Evolutionary conservation across 2,888 invertebrate genomes (phyloP).

Genomic region (Tetheella fluctuosa): DNA sequence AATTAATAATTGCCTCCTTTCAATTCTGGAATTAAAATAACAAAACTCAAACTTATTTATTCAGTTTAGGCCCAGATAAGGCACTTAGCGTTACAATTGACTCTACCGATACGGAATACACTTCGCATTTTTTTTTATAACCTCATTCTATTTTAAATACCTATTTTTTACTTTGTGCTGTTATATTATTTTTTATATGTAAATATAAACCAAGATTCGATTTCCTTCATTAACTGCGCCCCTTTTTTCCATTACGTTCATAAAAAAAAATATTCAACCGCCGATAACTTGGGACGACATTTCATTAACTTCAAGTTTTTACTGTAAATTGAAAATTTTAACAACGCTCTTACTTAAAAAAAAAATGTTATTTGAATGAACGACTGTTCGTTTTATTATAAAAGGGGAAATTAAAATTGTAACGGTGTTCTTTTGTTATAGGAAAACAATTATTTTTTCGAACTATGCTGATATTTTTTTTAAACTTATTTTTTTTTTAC

Average conservation of each 20-base stretch:
- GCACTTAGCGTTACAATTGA: too few species aligned
- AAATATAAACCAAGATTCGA: background rate
- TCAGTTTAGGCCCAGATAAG: too few species aligned
- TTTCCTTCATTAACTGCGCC: background rate
- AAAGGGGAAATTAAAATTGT: conserved; percentile 1
- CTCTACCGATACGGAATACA: too few species aligned
- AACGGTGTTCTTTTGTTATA: background rate
- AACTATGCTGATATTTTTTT: too few species aligned
- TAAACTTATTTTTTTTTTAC: too few species aligned
- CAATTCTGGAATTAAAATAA: too few species aligned
- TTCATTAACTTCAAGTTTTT: conserved; percentile 51
- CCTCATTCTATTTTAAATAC: too few species aligned
- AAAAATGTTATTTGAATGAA: conserved; percentile 26
- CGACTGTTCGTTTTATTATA: conserved; percentile 19
- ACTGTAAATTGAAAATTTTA: conserved; percentile 58
- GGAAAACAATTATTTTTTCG: background rate
- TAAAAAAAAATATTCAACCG: conserved; percentile 26
- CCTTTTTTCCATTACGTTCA: conserved; percentile 11
- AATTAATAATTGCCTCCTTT: too few species aligned
- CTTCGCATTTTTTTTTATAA: too few species aligned
- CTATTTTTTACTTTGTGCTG: too few species aligned
- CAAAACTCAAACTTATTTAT: too few species aligned
- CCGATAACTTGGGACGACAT: conserved; percentile 19
- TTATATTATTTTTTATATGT: background rate
- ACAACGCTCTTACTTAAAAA: conserved; percentile 31